Base-by-base conservation (phyloP, 2,888 invertebrate genomes). In the Eugnorisma glareosa region DNA sequence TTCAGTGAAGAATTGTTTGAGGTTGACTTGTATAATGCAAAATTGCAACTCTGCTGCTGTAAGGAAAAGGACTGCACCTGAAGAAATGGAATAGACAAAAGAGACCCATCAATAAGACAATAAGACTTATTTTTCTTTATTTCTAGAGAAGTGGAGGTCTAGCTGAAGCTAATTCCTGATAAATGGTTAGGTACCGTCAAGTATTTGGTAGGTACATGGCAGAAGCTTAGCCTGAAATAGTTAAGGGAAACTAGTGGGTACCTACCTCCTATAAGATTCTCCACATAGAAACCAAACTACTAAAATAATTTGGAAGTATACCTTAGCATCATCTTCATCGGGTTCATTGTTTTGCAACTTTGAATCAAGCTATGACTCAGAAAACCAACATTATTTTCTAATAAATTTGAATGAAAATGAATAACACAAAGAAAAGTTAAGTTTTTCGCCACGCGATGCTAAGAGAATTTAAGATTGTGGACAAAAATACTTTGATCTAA, bases 371-470 rank as follows among this genome's bases (percentile, higher is more conserved):
- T 57, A 35, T 28, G 37, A 63, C 31, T 31, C 43, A 24, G 35
- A 18, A 40, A 45, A 31, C 15, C 28, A 61, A n/a, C 57, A n/a
- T 6, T 35, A 6, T 15, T 24, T n/a, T 63, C 6, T 15, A 21
- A 76, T 18, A 28, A 45, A 21, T 43, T 15, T 57, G 54, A 78
- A 69, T 77, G 31, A 64, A 54, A 45, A 37, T 64, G 11, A 69
- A 64, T 68, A n/a, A 0, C 69, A 74, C 45, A 78, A 78, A 78
- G 45, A 3, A 18, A 35, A 10, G 21, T 15, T 37, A 18, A 45
- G 4, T 40, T 77, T 35, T 78, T 48, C 2, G 40, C 35, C 40
- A 57, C 21, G 11, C 37, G 57, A 45, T 15, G 69, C 37, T 48
- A 70, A 31, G 37, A 54, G 1, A 45, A 59, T 31, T 28, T 13